phyloP scores from a whole-genome alignment of 2,113 vertebrate genomes.

The Hydrolagus affinis region DNA sequence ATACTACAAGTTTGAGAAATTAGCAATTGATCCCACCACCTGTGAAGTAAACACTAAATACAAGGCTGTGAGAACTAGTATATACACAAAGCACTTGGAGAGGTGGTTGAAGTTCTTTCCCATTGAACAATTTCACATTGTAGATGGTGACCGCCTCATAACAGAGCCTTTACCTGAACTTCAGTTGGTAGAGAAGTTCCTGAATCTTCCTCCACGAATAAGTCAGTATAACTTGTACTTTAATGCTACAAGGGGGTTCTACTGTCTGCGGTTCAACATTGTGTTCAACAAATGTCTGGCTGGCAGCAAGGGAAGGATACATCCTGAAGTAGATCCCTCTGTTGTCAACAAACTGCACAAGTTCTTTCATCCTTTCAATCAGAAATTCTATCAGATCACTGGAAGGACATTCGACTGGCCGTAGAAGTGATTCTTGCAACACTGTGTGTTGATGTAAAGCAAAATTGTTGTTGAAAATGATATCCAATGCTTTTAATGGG shows the following conservation, averaged over 20 bases:
- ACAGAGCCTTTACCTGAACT: slow-evolving; percentile 85
- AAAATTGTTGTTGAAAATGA: not conserved
- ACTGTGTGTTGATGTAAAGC: slow-evolving; percentile 34
- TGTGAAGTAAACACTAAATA: slow-evolving; percentile 94
- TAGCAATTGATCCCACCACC: slow-evolving; percentile 78
- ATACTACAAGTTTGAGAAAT: slow-evolving; percentile 87
- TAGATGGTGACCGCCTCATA: slow-evolving; percentile 90
- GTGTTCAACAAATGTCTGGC: slow-evolving; percentile 97
- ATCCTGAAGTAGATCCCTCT: slow-evolving; percentile 80
- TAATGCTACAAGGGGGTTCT: slow-evolving; percentile 90
- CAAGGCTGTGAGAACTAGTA: slow-evolving; percentile 88
- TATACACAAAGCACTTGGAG: slow-evolving; percentile 93
- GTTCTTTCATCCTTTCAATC: slow-evolving; percentile 96
- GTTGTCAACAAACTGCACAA: slow-evolving; percentile 82
- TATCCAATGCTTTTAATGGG: slow-evolving; percentile 10
- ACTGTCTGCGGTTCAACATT: slow-evolving; percentile 88
- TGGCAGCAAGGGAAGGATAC: slow-evolving; percentile 91
- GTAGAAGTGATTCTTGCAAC: slow-evolving; percentile 53
- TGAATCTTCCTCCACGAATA: slow-evolving; percentile 83
- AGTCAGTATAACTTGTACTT: slow-evolving; percentile 93
- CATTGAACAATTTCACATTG: slow-evolving; percentile 83
- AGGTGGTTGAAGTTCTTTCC: slow-evolving; percentile 92
- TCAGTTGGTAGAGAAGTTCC: slow-evolving; percentile 83
- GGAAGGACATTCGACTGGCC: slow-evolving; percentile 93
- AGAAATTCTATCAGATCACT: slow-evolving; percentile 94